A percentile compares a stretch with the other conserved stretches of the same genome.
Conservation (phyloP, 2,113 vertebrate genomes). For the Zosterops borbonicus region DNA sequence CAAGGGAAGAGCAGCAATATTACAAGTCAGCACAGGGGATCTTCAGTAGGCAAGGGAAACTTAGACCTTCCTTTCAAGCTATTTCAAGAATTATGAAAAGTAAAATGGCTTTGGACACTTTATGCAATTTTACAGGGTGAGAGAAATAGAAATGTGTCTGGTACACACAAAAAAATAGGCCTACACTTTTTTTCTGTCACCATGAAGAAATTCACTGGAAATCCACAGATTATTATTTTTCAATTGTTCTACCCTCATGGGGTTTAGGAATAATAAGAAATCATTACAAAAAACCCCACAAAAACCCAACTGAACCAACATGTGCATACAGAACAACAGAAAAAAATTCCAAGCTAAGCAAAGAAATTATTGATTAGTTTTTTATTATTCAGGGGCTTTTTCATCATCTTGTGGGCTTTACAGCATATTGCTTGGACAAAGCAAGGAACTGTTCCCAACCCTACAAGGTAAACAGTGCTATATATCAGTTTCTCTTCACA, state of each 20-base stretch:
- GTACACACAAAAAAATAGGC: not conserved
- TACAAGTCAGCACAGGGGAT: not conserved
- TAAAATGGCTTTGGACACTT: not conserved
- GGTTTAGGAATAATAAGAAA: not conserved
- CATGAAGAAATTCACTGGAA: not conserved
- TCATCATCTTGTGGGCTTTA: not conserved
- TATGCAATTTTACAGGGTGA: not conserved
- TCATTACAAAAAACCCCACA: not conserved
- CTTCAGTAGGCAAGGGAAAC: not conserved
- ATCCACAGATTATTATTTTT: not conserved
- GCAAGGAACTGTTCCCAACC: not conserved
- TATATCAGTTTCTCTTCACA: not conserved
- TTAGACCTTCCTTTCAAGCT: not conserved
- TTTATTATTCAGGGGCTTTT: not conserved
- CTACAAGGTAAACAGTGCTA: not conserved
- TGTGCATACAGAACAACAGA: not conserved
- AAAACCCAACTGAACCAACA: not conserved
- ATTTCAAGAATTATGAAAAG: not conserved
- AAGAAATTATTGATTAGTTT: not conserved
- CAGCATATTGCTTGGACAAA: not conserved
- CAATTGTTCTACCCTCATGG: not conserved
- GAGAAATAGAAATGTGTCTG: rapidly evolving
- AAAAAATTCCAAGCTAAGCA: not conserved
- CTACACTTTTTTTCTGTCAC: not conserved
- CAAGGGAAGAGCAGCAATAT: not conserved